Evolutionary conservation across 2,888 invertebrate genomes (phyloP).

Genomic region (Drosophila falleni): DNA sequence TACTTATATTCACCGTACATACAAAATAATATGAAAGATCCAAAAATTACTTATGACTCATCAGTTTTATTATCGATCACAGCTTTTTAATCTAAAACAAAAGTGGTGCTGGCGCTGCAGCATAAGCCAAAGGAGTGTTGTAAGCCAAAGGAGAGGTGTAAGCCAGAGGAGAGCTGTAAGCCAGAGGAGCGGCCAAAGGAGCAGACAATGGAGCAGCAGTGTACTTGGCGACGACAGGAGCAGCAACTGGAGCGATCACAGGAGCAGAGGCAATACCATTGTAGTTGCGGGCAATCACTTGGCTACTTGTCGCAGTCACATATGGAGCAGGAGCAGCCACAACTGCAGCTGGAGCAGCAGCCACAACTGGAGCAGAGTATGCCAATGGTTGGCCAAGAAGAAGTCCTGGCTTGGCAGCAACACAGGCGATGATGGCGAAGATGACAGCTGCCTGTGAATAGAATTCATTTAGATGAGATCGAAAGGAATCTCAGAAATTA

Average conservation of each 20-base stretch:
- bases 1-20: no score
- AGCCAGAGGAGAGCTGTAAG: slow-evolving; percentile 7
- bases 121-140: slow-evolving; percentile 34
- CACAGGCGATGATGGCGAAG: slow-evolving; percentile 68
- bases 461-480: background rate
- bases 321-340: slow-evolving; percentile 45
- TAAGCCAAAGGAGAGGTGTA: slow-evolving; percentile 21
- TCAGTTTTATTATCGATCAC: background rate
- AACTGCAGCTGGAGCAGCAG: slow-evolving; percentile 40
- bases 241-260: slow-evolving; percentile 26
- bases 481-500: background rate
- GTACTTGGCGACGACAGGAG: slow-evolving; percentile 33
- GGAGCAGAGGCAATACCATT: slow-evolving; percentile 72
- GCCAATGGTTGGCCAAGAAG: slow-evolving; percentile 47
- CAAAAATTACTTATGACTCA: background rate
- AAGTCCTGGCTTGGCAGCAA: slow-evolving; percentile 63
- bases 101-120: slow-evolving; percentile 22
- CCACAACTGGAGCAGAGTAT: slow-evolving; percentile 45
- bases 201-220: slow-evolving; percentile 10
- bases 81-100: background rate
- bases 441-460: slow-evolving; percentile 59
- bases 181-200: slow-evolving; percentile 19
- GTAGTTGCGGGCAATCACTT: slow-evolving; percentile 71
- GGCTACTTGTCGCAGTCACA: slow-evolving; percentile 67
- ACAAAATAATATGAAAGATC: background rate